Evolutionary conservation across 2,797 vertebrate genomes (phyloP), one percentile per base, ranked within the genome.

Genomic region (Manis crassicaudata): DNA sequence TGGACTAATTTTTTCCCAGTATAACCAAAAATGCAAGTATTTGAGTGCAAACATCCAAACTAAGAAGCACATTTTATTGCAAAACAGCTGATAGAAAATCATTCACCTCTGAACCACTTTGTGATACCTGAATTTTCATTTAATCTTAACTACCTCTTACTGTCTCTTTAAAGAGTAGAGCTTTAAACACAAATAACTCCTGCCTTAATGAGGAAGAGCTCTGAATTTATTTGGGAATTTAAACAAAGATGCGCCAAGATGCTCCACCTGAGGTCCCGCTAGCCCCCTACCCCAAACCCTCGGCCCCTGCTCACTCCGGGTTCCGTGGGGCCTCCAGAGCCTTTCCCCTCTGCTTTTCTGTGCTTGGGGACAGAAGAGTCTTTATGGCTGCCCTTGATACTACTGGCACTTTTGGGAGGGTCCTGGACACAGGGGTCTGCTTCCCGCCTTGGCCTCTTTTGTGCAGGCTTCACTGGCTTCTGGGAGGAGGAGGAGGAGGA

Each of bases 301-400:
- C 46, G 0, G 1, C 35, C 5, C 29, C 10, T 5, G 96, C 98
- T 91, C 98, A 99, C 99, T 98, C 98, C 99, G 97, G 97, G 96
- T n/a, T 62, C 97, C 21, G 98, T 97, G 0, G 96, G 81, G 67
- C 91, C 97, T 52, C 99, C 98, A 0, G 67, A n/a, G 21, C 82
- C 95, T 93, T 98, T 99, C 91, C 93, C 98, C 54, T 98, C 98
- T 92, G 94, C 97, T 97, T 98, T 99, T 97, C 98, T 99, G 98
- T 98, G 98, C 98, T 99, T 99, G 96, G 96, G 85, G 43, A 88
- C 0, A 2, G 96, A 94, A 54, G 98, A 96, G 70, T 98, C 98
- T 79, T 96, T 98, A 79, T 96, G 95, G 96, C 7, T 97, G 94
- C 86, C 98, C 86, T 92, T 98, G 97, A 92, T 75, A 94, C 96